phyloP scores from a whole-genome alignment of 2,797 vertebrate species.

The Enteromius thamalakanensis region DNA sequence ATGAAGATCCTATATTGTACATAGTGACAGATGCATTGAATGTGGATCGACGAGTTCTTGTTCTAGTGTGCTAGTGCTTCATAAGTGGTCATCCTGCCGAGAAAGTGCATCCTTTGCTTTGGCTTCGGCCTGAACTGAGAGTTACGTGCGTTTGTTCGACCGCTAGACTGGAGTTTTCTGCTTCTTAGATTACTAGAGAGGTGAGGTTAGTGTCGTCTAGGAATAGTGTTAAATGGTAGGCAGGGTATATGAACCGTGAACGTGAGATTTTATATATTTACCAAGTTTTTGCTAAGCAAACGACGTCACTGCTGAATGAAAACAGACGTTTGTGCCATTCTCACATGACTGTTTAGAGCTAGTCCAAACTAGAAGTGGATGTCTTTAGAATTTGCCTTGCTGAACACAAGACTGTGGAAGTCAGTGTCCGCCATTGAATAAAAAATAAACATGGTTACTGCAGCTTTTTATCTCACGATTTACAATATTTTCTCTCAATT shows the following conservation, averaged over 20 bases:
- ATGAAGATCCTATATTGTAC: conserved; percentile 81
- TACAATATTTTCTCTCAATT: background rate
- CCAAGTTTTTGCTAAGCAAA: background rate
- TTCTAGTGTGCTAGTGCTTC: conserved; percentile 69
- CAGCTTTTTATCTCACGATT: background rate
- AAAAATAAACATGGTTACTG: background rate
- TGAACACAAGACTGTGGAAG: background rate
- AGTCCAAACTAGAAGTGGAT: no score
- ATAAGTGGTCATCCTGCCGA: background rate
- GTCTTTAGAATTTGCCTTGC: background rate
- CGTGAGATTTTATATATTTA: background rate
- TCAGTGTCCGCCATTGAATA: background rate
- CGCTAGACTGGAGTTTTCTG: background rate
- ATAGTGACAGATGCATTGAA: conserved; percentile 72
- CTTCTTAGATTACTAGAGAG: background rate
- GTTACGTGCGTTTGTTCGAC: conserved; percentile 57
- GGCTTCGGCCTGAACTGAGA: conserved; percentile 39
- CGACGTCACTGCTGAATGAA: background rate
- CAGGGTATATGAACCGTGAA: background rate
- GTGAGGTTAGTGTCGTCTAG: background rate
- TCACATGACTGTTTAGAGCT: background rate
- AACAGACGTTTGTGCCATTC: background rate
- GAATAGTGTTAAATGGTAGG: conserved; percentile 6
- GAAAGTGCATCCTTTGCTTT: background rate
- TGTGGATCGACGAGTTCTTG: conserved; percentile 69